Conservation (phyloP, 53 echinoderm and acorn worm species). For the Patiria pectinifera region DNA sequence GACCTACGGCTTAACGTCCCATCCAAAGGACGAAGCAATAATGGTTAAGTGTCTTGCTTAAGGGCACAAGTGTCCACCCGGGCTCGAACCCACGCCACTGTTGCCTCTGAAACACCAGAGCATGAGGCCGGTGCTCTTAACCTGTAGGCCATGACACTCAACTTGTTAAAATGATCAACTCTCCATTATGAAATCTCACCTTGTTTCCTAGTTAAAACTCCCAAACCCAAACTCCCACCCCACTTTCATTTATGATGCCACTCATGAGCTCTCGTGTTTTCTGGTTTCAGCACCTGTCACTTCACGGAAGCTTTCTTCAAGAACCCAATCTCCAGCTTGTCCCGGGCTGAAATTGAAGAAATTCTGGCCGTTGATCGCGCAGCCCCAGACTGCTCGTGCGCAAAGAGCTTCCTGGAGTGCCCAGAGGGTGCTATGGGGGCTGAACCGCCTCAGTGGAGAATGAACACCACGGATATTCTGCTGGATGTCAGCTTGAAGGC, state of each 20-base stretch:
- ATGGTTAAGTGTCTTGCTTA: too few relatives aligned
- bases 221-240: too few relatives aligned
- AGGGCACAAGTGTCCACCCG: too few relatives aligned
- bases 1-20: too few relatives aligned
- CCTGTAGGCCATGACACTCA: too few relatives aligned
- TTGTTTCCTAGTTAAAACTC: neutral
- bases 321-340: conserved; percentile 28
- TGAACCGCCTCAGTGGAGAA: conserved; percentile 72
- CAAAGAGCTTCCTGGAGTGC: conserved; percentile 62
- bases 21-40: too few relatives aligned
- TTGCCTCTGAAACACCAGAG: too few relatives aligned
- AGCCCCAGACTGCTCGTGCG: conserved; percentile 63
- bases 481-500: conserved; percentile 78
- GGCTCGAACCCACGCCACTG: too few relatives aligned
- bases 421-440: conserved; percentile 65
- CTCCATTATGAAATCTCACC: neutral
- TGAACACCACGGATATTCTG: conserved; percentile 71
- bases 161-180: neutral
- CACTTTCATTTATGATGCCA: too few relatives aligned
- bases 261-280: neutral
- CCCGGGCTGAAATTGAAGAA: neutral
- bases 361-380: conserved; percentile 41
- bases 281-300: conserved; percentile 57
- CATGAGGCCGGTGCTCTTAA: too few relatives aligned
- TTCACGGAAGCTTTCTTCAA: conserved; percentile 64